Evolutionary conservation across 30 jellyfish, hydroid and myxozoan species (phyloP).

Genomic region (Cassiopea andromeda): DNA sequence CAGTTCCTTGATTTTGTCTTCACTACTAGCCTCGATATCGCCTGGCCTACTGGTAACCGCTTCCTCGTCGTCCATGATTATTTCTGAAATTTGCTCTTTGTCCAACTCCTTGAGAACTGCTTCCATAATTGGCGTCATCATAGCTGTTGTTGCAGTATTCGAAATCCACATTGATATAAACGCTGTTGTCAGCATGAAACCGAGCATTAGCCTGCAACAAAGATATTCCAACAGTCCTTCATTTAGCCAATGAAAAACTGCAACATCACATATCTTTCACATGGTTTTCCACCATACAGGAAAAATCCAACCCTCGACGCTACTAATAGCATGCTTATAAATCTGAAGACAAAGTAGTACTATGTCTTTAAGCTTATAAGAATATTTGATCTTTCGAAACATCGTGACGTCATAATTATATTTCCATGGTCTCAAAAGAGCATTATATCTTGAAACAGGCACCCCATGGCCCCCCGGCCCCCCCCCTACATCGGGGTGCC

Average conservation of each 20-base stretch:
- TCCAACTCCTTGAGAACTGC: constrained; percentile 95
- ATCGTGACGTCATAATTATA: no score
- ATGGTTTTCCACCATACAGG: neutral
- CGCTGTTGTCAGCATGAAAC: constrained; percentile 94
- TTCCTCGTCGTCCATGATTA: constrained; percentile 46
- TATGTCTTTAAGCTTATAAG: no score
- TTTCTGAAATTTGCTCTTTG: constrained; percentile 63
- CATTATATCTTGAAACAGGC: no score
- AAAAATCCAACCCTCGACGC: no score
- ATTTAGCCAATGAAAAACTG: neutral
- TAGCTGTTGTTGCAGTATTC: constrained; percentile 98
- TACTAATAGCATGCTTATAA: no score
- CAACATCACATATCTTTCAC: neutral
- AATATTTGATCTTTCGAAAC: no score
- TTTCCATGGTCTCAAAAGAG: no score
- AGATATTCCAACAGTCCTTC: neutral
- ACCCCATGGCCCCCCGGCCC: no score
- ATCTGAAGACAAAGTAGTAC: no score
- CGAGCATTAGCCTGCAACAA: constrained; percentile 60
- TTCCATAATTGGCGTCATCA: constrained; percentile 99
- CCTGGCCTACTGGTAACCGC: constrained; percentile 20
- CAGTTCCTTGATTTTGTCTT: neutral
- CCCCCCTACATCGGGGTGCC: no score
- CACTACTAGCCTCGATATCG: constrained; percentile 4
- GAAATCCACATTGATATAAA: constrained; percentile 98